These are phyloP conservation scores for Tetranychus piercei DNA, from an alignment of 2,888 invertebrate species.

Conservation along the genomic window DNA sequence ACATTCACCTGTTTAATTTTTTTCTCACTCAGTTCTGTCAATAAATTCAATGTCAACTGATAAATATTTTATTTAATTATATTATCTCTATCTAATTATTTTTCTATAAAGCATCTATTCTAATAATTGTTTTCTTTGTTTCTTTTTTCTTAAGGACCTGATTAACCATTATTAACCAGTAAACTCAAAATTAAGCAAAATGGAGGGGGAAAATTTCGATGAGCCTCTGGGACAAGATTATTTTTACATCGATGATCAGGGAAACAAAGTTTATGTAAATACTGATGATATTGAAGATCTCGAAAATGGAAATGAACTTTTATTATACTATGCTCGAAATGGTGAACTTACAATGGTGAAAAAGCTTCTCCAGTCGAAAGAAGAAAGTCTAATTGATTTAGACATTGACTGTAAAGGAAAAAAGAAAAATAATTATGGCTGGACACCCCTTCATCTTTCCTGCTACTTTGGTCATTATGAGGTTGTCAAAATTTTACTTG, in stretches of 20 bases:
- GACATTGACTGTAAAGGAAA: conserved; percentile 48
- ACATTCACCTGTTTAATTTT: too few species aligned
- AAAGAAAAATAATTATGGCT: conserved; percentile 46
- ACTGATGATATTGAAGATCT: conserved; percentile 2
- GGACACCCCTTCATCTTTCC: conserved; percentile 49
- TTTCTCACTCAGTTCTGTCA: too few species aligned
- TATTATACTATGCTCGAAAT: conserved; percentile 45
- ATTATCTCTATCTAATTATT: too few species aligned
- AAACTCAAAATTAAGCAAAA: too few species aligned
- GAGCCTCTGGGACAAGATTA: neutral
- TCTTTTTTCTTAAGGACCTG: too few species aligned
- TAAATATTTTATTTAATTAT: too few species aligned
- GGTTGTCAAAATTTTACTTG: conserved; percentile 41
- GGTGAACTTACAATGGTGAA: conserved; percentile 42
- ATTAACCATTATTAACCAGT: too few species aligned
- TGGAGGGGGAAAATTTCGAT: neutral
- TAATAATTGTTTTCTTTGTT: too few species aligned
- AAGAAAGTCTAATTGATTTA: conserved; percentile 39
- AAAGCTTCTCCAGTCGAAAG: conserved; percentile 39
- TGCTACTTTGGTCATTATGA: conserved; percentile 47
- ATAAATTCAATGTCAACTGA: too few species aligned
- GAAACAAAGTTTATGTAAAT: neutral
- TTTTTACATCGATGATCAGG: conserved; percentile 10
- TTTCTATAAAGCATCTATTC: too few species aligned
- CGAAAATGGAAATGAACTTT: conserved; percentile 38